Evolutionary conservation across 2,888 invertebrate species (phyloP).

Genomic region (Phengaris arion): DNA sequence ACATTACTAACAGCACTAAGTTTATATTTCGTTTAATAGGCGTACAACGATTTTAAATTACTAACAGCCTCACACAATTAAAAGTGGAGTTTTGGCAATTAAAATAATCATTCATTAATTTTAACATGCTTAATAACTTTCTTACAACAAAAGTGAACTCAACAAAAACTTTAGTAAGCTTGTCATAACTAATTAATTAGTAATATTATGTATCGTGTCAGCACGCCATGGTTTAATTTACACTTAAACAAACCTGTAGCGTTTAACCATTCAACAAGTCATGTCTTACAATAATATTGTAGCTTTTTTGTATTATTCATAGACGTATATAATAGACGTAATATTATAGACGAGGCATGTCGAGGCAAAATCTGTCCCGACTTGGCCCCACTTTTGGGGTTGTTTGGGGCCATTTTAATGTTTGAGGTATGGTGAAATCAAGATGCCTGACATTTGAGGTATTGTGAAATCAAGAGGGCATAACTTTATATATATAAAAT

Average conservation of each 20-base stretch:
- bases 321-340: no score
- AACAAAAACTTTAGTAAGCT: slow-evolving; percentile 6
- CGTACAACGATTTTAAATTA: background rate
- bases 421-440: no score
- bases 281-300: background rate
- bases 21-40: no score
- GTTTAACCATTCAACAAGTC: slow-evolving; percentile 26
- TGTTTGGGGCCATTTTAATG: no score
- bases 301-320: background rate
- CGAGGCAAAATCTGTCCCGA: no score
- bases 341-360: no score
- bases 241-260: slow-evolving; percentile 4
- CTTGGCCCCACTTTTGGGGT: no score
- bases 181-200: slow-evolving; percentile 19
- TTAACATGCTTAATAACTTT: background rate
- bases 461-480: no score
- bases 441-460: no score
- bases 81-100: background rate
- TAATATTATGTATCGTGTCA: slow-evolving; percentile 3
- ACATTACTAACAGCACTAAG: background rate
- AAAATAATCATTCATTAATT: background rate
- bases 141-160: background rate
- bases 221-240: slow-evolving; percentile 7
- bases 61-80: background rate
- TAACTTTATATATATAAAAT: no score